Evolutionary conservation across 1,140 invertebrate species (phyloP).

Genomic region (Trachymyrmex cornetzi): DNA sequence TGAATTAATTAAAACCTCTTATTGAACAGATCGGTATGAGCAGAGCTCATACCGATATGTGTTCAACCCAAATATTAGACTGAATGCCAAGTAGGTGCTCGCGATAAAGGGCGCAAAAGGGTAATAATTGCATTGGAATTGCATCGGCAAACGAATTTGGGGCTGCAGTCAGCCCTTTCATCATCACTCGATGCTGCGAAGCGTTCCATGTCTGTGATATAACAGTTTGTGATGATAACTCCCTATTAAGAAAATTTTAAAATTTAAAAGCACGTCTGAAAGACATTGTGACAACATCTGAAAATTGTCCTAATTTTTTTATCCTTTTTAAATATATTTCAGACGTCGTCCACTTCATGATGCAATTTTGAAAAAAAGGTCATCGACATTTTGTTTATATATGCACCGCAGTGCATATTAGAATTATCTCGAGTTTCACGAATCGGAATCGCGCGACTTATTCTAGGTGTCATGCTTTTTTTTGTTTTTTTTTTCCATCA

Average conservation of each 20-base stretch:
- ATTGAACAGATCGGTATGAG: constrained; percentile 57
- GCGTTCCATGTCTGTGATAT: constrained; percentile 8
- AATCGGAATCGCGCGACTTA: constrained; percentile 33
- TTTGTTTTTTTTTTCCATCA: constrained; percentile 30
- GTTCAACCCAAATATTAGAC: constrained; percentile 22
- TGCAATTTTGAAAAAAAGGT: constrained; percentile 9
- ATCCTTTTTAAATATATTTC: background rate
- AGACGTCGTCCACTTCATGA: background rate
- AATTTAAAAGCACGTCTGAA: background rate
- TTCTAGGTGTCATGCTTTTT: constrained; percentile 51
- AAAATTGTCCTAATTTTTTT: background rate
- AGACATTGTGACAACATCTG: background rate
- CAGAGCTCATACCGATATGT: background rate
- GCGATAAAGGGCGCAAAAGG: background rate
- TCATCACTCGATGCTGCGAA: constrained; percentile 15
- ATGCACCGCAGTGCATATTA: background rate
- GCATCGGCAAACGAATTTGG: constrained; percentile 22
- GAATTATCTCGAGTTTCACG: constrained; percentile 31
- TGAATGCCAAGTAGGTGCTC: background rate
- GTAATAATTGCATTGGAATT: constrained; percentile 12
- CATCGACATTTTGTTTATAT: background rate
- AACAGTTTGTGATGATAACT: constrained; percentile 30
- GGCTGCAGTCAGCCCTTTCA: constrained; percentile 13
- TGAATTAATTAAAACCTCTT: background rate
- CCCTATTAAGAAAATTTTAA: background rate